phyloP scores from a whole-genome alignment of 1,140 invertebrate genomes.

The Myzus persicae region DNA sequence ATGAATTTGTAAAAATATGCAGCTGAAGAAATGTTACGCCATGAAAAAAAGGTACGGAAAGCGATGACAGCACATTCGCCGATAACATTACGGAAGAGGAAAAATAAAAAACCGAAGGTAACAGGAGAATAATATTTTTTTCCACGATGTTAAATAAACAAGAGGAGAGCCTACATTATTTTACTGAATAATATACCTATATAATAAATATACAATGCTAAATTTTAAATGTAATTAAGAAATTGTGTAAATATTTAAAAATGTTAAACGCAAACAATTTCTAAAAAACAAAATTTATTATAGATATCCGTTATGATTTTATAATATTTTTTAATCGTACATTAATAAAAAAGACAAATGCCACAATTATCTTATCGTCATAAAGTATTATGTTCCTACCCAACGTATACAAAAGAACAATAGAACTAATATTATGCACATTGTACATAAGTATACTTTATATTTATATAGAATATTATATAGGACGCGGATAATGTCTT shows the following conservation, averaged over 20 bases:
- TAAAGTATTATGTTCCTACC: background rate
- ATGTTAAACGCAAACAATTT: background rate
- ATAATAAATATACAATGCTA: background rate
- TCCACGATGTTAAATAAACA: background rate
- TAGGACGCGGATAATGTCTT: background rate
- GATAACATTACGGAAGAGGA: slow-evolving; percentile 1
- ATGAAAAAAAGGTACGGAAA: background rate
- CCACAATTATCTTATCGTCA: background rate
- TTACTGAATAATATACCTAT: background rate
- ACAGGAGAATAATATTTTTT: background rate
- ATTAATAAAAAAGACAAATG: background rate
- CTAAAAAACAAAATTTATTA: background rate
- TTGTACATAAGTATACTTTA: background rate
- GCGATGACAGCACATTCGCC: background rate
- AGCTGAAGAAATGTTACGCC: background rate
- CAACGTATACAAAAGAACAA: background rate
- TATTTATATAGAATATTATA: background rate
- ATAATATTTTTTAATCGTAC: background rate
- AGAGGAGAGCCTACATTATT: background rate
- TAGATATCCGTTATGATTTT: background rate
- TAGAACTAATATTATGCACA: background rate
- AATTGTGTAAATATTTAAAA: background rate
- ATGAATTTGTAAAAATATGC: background rate
- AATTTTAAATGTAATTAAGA: background rate
- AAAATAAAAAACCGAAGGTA: background rate